Percentiles rank a stretch among this genome's conserved stretches.
phyloP scores from a whole-genome alignment of 1,140 invertebrate genomes.

The Frieseomelitta varia region DNA sequence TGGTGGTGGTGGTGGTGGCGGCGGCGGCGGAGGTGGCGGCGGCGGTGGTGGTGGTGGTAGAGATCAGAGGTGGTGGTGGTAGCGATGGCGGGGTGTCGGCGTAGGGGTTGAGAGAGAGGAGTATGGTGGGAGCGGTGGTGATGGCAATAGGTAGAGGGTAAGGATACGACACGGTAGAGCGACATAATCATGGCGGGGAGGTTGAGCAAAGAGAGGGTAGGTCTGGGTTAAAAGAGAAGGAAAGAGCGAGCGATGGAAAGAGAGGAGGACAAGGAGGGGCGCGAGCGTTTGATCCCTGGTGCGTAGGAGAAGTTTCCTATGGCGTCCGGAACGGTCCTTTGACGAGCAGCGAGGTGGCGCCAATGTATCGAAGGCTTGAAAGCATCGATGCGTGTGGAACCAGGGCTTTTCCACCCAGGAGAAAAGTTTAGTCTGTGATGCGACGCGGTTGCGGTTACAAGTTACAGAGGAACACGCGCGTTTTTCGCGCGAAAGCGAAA shows the following conservation, averaged over 20 bases:
- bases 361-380: conserved; percentile 71
- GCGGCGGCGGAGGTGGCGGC: not conserved
- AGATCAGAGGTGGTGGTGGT: not conserved
- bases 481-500: conserved; percentile 28
- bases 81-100: not conserved
- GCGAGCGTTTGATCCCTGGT: conserved; percentile 16
- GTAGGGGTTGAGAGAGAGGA: not conserved
- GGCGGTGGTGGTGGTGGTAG: not conserved
- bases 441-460: conserved; percentile 71
- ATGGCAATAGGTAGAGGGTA: not conserved
- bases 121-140: not conserved
- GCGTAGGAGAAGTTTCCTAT: conserved; percentile 29
- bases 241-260: too few species aligned
- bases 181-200: not conserved
- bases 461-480: conserved; percentile 24
- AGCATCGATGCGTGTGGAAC: conserved; percentile 52
- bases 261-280: not conserved
- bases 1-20: not conserved
- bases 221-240: not conserved
- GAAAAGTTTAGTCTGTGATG: conserved; percentile 73
- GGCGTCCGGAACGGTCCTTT: conserved; percentile 44
- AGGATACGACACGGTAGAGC: not conserved
- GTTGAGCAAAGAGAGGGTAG: not conserved
- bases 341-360: conserved; percentile 73
- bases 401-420: not conserved